phyloP scores from a whole-genome alignment of 2,113 vertebrate species.

The Plestiodon gilberti region DNA sequence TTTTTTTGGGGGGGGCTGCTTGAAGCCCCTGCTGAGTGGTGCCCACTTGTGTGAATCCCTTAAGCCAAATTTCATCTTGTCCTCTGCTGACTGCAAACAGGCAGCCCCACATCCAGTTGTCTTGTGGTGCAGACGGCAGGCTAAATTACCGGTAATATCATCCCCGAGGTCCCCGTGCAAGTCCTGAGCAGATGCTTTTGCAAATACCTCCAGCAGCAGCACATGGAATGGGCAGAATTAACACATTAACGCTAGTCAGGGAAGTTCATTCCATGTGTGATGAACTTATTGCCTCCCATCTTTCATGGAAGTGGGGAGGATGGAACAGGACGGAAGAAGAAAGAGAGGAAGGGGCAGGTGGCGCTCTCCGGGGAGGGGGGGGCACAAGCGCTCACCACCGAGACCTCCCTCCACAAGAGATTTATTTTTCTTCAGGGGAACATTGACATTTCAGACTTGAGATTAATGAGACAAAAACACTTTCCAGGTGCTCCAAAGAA shows the following conservation, averaged over 20 bases:
- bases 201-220: not conserved
- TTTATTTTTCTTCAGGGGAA: slow-evolving; percentile 59
- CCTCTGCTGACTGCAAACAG: too few species aligned
- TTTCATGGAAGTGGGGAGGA: not conserved
- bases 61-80: too few species aligned
- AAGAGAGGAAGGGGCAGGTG: not conserved
- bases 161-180: too few species aligned
- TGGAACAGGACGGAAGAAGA: slow-evolving; percentile 52
- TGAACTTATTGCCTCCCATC: slow-evolving; percentile 34
- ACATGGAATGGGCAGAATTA: not conserved
- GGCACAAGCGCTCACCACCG: not conserved
- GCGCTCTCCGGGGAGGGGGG: slow-evolving; percentile 12
- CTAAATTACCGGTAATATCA: too few species aligned
- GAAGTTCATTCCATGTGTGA: slow-evolving; percentile 10
- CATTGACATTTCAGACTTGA: slow-evolving; percentile 45
- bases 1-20: too few species aligned
- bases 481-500: slow-evolving; percentile 63
- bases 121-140: too few species aligned
- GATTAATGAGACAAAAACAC: slow-evolving; percentile 59
- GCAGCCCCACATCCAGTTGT: too few species aligned
- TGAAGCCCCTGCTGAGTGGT: too few species aligned
- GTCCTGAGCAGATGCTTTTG: not conserved
- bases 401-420: slow-evolving; percentile 24
- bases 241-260: not conserved
- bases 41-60: too few species aligned